These are phyloP conservation scores for Chroicocephalus ridibundus DNA, from an alignment of 2,113 vertebrate species.

Conservation along the genomic window DNA sequence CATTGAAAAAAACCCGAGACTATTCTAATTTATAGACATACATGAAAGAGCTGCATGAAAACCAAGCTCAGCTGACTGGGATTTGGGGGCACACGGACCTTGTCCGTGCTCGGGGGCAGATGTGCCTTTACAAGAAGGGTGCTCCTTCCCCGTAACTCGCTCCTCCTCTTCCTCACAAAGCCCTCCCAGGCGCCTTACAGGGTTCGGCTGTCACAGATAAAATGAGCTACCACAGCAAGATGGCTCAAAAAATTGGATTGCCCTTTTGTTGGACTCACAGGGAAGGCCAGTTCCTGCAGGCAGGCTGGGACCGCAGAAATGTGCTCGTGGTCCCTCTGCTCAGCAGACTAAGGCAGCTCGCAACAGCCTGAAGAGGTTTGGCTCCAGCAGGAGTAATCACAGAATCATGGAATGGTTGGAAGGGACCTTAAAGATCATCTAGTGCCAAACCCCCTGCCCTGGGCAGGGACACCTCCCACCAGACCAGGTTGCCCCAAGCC, in stretches of 20 bases:
- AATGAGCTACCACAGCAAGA: background rate
- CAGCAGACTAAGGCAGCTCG: background rate
- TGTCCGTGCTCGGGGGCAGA: background rate
- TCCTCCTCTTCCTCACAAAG: background rate
- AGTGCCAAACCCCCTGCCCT: no score
- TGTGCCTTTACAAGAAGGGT: background rate
- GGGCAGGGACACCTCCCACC: no score
- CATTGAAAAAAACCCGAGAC: background rate
- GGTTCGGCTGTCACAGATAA: background rate
- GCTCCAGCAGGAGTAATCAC: background rate
- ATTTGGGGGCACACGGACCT: background rate
- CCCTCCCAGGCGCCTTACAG: background rate
- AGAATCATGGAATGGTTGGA: no score
- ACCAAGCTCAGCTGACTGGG: background rate
- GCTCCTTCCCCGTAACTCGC: background rate
- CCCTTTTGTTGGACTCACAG: accelerated
- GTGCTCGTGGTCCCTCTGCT: accelerated
- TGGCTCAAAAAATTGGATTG: accelerated
- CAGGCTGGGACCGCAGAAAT: background rate
- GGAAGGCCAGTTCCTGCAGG: background rate
- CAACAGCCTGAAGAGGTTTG: background rate
- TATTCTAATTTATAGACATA: background rate
- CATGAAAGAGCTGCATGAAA: background rate
- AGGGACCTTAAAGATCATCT: no score
- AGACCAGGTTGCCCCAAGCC: no score